Percentiles rank a stretch among this genome's conserved stretches.
Evolutionary conservation across 2,113 vertebrate genomes (phyloP).

Genomic region (Gymnogyps californianus): DNA sequence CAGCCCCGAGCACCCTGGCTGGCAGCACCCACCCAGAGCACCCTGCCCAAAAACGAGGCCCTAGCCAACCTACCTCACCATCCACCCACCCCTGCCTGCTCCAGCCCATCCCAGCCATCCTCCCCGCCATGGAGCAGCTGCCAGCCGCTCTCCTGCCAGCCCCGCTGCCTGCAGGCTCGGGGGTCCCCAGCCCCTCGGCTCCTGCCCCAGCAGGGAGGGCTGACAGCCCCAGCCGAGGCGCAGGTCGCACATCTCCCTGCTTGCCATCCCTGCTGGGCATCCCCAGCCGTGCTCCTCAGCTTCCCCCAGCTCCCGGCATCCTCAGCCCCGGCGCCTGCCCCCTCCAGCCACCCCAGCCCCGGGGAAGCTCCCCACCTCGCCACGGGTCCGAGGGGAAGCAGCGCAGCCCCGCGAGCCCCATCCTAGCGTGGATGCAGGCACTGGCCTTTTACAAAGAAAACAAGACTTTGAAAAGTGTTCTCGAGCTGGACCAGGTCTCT

Average conservation of each 20-base stretch:
- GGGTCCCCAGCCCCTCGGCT: neutral
- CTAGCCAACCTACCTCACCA: neutral
- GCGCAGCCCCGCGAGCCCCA: neutral
- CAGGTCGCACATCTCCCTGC: neutral
- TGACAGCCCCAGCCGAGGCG: accelerated
- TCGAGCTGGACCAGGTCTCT: neutral
- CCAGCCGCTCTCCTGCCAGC: neutral
- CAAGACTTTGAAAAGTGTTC: neutral
- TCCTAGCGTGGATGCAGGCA: accelerated
- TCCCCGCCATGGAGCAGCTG: neutral
- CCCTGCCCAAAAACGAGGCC: neutral
- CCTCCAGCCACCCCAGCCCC: neutral
- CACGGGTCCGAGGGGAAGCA: accelerated
- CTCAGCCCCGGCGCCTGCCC: no score
- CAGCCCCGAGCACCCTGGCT: neutral
- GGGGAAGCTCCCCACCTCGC: no score
- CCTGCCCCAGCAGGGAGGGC: neutral
- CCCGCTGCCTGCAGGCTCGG: neutral
- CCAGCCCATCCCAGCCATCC: neutral
- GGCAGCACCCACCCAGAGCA: neutral
- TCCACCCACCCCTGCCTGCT: accelerated
- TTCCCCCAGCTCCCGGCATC: neutral
- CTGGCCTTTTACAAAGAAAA: neutral
- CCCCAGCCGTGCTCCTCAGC: no score
- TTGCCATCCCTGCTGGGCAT: neutral